Conservation (phyloP, 1,140 invertebrate genomes). For the Oryctes rhinoceros region DNA sequence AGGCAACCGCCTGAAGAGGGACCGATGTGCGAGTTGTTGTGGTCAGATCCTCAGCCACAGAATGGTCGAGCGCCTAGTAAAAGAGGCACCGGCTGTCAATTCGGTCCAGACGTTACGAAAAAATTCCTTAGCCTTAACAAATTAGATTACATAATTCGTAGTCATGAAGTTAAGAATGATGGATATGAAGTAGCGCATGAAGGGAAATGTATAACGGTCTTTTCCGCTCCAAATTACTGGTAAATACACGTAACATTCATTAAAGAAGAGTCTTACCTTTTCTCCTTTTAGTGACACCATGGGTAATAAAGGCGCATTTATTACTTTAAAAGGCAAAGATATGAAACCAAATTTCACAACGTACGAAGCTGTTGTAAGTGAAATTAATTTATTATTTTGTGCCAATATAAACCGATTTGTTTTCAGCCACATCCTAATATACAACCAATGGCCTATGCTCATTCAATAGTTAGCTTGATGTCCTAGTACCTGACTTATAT, state of each 20-base stretch:
- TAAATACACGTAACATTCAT: conserved; percentile 59
- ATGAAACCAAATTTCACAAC: conserved; percentile 90
- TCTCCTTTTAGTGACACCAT: conserved; percentile 89
- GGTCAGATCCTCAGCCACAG: conserved; percentile 96
- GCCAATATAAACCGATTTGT: conserved; percentile 43
- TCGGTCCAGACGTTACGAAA: conserved; percentile 96
- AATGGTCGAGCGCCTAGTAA: conserved; percentile 90
- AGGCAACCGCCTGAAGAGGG: conserved; percentile 97
- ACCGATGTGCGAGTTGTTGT: conserved; percentile 95
- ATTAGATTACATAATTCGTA: conserved; percentile 93
- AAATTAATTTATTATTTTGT: background rate
- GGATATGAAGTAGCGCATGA: conserved; percentile 96
- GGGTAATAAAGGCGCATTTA: conserved; percentile 98
- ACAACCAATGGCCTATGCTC: conserved; percentile 95
- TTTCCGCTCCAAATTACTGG: conserved; percentile 99
- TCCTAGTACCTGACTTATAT: conserved; percentile 63
- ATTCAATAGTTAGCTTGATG: conserved; percentile 74
- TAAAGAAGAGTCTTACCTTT: background rate
- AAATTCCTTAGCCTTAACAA: conserved; percentile 86
- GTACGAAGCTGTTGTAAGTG: conserved; percentile 92
- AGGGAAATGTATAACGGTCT: conserved; percentile 94
- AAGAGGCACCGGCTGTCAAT: conserved; percentile 97
- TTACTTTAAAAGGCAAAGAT: conserved; percentile 91
- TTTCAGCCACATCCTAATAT: conserved; percentile 96
- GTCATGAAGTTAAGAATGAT: conserved; percentile 97